A percentile compares a stretch with the other conserved stretches of the same genome.
Evolutionary conservation across 1,140 invertebrate genomes (phyloP).

Genomic region (Cryptotermes secundus): DNA sequence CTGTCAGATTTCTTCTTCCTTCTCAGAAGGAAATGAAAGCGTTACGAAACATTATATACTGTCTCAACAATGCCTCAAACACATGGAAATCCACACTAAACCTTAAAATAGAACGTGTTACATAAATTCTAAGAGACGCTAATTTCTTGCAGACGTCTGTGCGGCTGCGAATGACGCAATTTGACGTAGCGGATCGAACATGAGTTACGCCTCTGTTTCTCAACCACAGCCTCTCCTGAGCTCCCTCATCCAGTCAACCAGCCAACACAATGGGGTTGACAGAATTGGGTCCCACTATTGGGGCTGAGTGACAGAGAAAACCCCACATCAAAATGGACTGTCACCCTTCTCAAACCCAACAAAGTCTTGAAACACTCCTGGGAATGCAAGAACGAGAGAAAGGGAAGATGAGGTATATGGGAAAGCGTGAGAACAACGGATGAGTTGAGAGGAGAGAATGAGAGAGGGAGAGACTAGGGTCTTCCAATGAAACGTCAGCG

Average conservation of each 20-base stretch:
- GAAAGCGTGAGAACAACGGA: background rate
- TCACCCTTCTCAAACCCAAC: background rate
- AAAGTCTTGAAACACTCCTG: slow-evolving; percentile 9
- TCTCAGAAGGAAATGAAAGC: too few species aligned
- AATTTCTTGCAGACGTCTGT: too few species aligned
- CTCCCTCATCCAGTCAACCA: background rate
- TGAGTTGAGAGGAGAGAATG: slow-evolving; percentile 4
- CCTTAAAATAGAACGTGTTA: too few species aligned
- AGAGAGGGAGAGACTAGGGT: background rate
- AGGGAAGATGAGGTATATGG: background rate
- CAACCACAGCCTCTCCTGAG: background rate
- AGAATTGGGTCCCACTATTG: slow-evolving; percentile 11
- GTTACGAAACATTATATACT: too few species aligned
- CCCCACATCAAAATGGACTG: slow-evolving; percentile 10
- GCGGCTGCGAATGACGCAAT: too few species aligned
- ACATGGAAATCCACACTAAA: too few species aligned
- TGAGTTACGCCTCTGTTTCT: background rate
- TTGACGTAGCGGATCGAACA: background rate
- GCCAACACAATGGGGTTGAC: background rate
- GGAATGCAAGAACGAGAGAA: background rate
- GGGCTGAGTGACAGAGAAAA: slow-evolving; percentile 3
- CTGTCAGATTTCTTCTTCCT: too few species aligned
- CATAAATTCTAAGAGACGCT: too few species aligned
- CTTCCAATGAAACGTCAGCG: slow-evolving; percentile 23
- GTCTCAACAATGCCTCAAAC: too few species aligned